Conservation (phyloP, 2,888 invertebrate genomes). For the Diarsia mendica region DNA sequence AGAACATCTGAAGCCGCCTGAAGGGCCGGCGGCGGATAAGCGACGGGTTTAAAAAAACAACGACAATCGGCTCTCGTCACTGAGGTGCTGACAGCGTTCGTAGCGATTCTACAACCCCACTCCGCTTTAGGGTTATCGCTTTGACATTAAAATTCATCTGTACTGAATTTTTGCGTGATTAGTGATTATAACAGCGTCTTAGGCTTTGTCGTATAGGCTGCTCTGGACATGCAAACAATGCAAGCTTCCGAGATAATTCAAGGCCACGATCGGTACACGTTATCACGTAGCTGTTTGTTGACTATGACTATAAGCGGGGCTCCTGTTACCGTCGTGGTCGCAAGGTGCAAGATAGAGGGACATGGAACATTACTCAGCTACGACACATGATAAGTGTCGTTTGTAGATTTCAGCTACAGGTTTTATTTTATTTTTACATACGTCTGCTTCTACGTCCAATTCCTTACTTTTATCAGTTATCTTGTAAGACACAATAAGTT, state of each 20-base stretch:
- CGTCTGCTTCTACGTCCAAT: background rate
- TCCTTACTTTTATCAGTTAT: background rate
- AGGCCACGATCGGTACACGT: background rate
- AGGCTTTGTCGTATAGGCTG: too few species aligned
- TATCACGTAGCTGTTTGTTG: background rate
- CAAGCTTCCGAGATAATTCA: background rate
- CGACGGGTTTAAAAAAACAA: constrained; percentile 56
- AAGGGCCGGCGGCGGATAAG: constrained; percentile 50
- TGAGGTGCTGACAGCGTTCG: constrained; percentile 53
- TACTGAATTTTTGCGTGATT: constrained; percentile 3
- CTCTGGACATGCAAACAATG: background rate
- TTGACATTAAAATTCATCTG: background rate
- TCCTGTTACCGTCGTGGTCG: background rate
- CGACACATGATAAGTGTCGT: background rate
- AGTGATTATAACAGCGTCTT: background rate
- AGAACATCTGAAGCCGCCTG: constrained; percentile 33
- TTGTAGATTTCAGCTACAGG: background rate
- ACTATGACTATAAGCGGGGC: background rate
- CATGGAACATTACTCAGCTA: background rate
- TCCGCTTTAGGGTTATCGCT: constrained; percentile 38
- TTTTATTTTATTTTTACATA: background rate
- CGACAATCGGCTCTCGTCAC: constrained; percentile 24
- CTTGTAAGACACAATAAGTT: background rate
- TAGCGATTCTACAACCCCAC: constrained; percentile 48
- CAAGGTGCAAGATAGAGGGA: background rate